Evolutionary conservation across 64 coral and sea anemone species (phyloP).

Genomic region (Montipora capricornis): DNA sequence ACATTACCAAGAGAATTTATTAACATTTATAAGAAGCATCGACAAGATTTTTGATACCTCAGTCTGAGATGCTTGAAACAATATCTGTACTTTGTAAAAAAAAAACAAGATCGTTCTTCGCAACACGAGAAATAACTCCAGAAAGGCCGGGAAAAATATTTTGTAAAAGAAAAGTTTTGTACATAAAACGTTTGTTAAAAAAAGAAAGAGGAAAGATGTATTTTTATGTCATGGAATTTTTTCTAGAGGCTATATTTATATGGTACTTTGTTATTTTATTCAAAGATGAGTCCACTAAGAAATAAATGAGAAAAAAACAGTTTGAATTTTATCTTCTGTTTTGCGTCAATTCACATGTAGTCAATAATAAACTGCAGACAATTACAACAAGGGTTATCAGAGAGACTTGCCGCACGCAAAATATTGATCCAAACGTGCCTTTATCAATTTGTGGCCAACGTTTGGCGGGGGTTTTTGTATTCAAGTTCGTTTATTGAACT

Average conservation of each 20-base stretch:
- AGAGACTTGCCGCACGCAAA: not conserved
- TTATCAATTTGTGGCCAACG: too few relatives aligned
- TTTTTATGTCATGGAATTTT: conserved; percentile 66
- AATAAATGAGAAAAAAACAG: conserved; percentile 21
- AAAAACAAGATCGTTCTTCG: not conserved
- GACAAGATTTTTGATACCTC: not conserved
- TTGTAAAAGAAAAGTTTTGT: conserved; percentile 29
- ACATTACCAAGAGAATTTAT: not conserved
- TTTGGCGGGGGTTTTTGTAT: too few relatives aligned
- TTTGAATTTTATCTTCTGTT: conserved; percentile 15
- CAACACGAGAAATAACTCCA: conserved; percentile 1
- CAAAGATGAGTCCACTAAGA: conserved; percentile 29
- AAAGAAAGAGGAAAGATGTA: conserved; percentile 49
- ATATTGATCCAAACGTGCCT: not conserved
- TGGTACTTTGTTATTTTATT: conserved; percentile 59
- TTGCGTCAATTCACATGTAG: not conserved
- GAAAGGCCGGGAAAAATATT: not conserved
- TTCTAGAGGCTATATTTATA: conserved; percentile 58
- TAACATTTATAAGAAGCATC: not conserved
- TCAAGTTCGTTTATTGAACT: too few relatives aligned
- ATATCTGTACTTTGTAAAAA: conserved; percentile 19
- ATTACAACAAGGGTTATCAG: not conserved
- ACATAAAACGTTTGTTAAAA: conserved; percentile 40
- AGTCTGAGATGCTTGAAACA: not conserved
- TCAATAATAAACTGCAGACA: too few relatives aligned